Conservation (phyloP, 1,140 invertebrate genomes). For the Temnothorax nylanderi region DNA sequence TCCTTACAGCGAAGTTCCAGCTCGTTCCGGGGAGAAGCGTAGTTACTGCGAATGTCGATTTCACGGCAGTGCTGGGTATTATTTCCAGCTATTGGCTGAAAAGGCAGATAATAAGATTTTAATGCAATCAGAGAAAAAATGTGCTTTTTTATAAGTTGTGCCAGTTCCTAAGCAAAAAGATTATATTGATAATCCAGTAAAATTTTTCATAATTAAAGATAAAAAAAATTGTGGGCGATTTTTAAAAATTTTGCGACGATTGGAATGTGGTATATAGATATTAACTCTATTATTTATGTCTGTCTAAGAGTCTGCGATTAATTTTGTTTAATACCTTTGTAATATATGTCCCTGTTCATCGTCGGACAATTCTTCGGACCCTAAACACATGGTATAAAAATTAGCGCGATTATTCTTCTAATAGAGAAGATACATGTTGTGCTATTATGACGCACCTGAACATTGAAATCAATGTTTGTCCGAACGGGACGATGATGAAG, state of each 20-base stretch:
- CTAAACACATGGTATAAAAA: constrained; percentile 65
- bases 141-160: background rate
- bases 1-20: constrained; percentile 81
- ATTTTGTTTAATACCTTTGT: constrained; percentile 88
- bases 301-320: background rate
- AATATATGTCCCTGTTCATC: constrained; percentile 95
- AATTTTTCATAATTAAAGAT: background rate
- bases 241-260: background rate
- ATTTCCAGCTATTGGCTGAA: constrained; percentile 85
- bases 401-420: background rate
- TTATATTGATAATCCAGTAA: background rate
- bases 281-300: background rate
- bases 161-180: background rate
- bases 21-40: constrained; percentile 81
- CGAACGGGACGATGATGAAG: constrained; percentile 96
- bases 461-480: constrained; percentile 97
- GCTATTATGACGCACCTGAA: constrained; percentile 86
- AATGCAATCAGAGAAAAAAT: background rate
- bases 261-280: background rate
- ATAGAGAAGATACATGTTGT: background rate
- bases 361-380: constrained; percentile 93
- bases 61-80: constrained; percentile 73
- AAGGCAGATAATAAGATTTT: constrained; percentile 59
- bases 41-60: constrained; percentile 75
- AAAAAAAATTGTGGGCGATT: background rate